Evolutionary conservation across 2,113 vertebrate species (phyloP), one percentile per base, ranked within the genome.

Genomic region (Paramormyrops kingsleyae): DNA sequence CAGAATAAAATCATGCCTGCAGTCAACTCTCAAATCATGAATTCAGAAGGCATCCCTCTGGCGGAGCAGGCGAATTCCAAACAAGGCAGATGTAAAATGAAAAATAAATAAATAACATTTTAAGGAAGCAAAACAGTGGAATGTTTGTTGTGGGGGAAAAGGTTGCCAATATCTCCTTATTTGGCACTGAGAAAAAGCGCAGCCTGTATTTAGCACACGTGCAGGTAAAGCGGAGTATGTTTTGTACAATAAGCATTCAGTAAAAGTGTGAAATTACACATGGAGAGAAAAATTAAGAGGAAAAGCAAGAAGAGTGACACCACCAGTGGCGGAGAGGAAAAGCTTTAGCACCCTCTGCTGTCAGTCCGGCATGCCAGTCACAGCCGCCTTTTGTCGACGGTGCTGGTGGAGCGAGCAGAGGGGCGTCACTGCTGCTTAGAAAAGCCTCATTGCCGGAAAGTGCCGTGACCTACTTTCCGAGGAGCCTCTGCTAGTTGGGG

Each of bases 261-360:
- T 6, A n/a, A 13, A 80, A 66, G 84, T 62, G 42, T 35, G 59
- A 90, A 89, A 89, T 89, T 56, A 92, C 89, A 53, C 83, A 70
- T 87, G 89, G 89, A 88, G 88, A 90, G 90, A 89, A 89, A 89
- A 91, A 66, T 88, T 39, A 89, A 89, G 80, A 77, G 17, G 24
- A 83, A 62, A 89, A 85, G 89, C 89, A 84, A 62, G 88, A 87
- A 83, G 89, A 74, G 89, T 31, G 89, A 90, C 24, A 83, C 77
- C 15, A 90, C 50, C 89, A 91, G 90, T 39, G 88, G 92, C 21
- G 93, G 95, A 95, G 92, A 94, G 93, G 94, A 96, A 93, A 95
- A 95, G 94, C 96, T 96, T 96, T 96, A 95, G 96, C 96, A 95
- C 96, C 96, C 96, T 96, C 96, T 96, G 96, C 94, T 96, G 96